phyloP scores from a whole-genome alignment of 2,113 vertebrate genomes.

The Piaya cayana region DNA sequence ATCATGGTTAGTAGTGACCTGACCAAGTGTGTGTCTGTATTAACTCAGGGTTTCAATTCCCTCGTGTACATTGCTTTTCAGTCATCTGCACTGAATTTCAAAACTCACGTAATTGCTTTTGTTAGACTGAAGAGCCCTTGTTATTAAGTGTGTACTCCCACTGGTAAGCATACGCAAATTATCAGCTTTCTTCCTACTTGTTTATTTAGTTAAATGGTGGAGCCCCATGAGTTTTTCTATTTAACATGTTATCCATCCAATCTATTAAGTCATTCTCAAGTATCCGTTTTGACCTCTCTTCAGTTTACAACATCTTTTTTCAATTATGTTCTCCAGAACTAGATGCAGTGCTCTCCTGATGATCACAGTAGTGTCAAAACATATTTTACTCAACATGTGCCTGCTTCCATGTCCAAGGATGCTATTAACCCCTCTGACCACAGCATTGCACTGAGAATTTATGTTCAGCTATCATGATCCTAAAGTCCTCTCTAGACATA shows the following conservation, averaged over 20 bases:
- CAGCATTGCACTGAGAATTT: neutral
- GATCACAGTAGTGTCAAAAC: neutral
- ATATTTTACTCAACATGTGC: neutral
- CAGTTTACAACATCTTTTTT: conserved; percentile 18
- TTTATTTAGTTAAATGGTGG: neutral
- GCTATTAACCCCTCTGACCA: neutral
- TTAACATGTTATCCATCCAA: neutral
- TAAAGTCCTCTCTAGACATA: neutral
- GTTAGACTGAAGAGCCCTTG: neutral
- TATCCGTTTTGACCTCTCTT: neutral
- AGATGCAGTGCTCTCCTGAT: neutral
- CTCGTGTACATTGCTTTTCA: neutral
- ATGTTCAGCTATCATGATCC: neutral
- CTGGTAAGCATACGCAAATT: neutral
- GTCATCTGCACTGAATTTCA: neutral
- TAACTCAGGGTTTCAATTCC: neutral
- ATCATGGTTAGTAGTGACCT: neutral
- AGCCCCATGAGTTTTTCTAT: neutral
- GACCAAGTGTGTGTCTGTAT: neutral
- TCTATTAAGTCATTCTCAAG: neutral
- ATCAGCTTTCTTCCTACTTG: neutral
- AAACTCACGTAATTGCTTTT: neutral
- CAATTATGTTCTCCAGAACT: neutral
- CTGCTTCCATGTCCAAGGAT: neutral
- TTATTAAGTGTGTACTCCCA: neutral